phyloP scores from a whole-genome alignment of 2,797 vertebrate species.

The Cirrhinus molitorella region DNA sequence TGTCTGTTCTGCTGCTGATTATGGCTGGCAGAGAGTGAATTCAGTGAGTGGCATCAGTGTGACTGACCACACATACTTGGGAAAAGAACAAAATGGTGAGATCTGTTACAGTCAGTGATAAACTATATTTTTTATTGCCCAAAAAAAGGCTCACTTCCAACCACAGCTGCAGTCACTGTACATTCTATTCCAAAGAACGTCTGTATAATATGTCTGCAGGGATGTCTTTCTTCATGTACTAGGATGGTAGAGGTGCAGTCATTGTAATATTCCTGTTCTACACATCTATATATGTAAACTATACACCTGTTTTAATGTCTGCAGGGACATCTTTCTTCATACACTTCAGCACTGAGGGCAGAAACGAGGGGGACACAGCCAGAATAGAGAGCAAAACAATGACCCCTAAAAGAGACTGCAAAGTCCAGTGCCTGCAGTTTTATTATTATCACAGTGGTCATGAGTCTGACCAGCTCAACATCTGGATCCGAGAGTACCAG shows the following conservation, averaged over 20 bases:
- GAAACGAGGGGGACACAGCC: neutral
- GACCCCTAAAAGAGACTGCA: conserved; percentile 67
- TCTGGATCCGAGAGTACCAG: conserved; percentile 83
- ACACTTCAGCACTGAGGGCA: conserved; percentile 78
- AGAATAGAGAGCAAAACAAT: neutral
- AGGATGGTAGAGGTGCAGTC: too few species aligned
- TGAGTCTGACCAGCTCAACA: conserved; percentile 74
- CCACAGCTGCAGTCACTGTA: neutral
- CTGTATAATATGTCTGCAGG: conserved; percentile 13
- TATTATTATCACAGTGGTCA: conserved; percentile 84
- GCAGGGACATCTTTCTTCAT: conserved; percentile 78
- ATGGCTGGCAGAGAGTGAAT: conserved; percentile 28
- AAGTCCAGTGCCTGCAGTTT: conserved; percentile 87
- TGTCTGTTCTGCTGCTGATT: conserved; percentile 13
- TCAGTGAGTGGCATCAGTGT: conserved; percentile 30
- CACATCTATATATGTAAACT: too few species aligned
- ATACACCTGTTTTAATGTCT: too few species aligned
- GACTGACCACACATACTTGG: conserved; percentile 46
- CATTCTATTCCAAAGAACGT: neutral
- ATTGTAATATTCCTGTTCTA: too few species aligned
- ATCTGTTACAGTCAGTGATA: neutral
- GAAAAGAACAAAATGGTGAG: conserved; percentile 42
- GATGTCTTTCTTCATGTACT: conserved; percentile 84
- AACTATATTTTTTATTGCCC: neutral
- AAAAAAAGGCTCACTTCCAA: neutral